phyloP scores from a whole-genome alignment of 2,797 vertebrate species.

The Megaceryle alcyon region DNA sequence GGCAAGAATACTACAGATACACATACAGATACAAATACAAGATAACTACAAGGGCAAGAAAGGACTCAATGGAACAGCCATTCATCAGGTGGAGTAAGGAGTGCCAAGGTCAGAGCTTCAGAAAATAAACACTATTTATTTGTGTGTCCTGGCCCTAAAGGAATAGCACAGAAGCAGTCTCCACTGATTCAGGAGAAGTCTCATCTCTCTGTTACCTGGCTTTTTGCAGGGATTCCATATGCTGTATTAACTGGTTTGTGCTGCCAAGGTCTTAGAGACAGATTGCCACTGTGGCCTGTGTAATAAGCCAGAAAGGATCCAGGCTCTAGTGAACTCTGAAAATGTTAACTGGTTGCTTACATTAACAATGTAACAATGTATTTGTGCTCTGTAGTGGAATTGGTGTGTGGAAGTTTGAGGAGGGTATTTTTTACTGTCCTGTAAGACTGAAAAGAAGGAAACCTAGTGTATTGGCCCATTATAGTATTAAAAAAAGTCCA shows the following conservation, averaged over 20 bases:
- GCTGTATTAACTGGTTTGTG: not conserved
- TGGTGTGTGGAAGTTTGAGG: not conserved
- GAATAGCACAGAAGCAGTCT: not conserved
- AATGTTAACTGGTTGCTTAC: not conserved
- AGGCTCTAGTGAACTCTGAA: not conserved
- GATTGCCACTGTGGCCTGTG: not conserved
- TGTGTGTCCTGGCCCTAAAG: not conserved
- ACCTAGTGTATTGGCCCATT: not conserved
- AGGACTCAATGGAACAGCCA: not conserved
- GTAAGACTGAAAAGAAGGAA: not conserved
- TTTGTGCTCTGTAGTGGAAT: not conserved
- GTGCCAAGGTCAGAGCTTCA: not conserved
- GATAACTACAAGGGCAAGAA: not conserved
- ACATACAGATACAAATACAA: too few relatives aligned
- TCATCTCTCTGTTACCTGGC: not conserved
- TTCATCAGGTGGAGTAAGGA: not conserved
- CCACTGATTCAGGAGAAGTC: too few relatives aligned
- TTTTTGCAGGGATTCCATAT: not conserved
- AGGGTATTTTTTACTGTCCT: not conserved
- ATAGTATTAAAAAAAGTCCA: not conserved
- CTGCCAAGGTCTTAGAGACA: not conserved
- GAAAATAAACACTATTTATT: not conserved
- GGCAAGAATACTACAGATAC: too few relatives aligned
- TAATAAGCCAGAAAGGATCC: not conserved
- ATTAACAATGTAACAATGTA: not conserved